A percentile compares a stretch with the other conserved stretches of the same genome.
Evolutionary conservation across 1,140 invertebrate species (phyloP).

Genomic region (Caerostris extrusa): DNA sequence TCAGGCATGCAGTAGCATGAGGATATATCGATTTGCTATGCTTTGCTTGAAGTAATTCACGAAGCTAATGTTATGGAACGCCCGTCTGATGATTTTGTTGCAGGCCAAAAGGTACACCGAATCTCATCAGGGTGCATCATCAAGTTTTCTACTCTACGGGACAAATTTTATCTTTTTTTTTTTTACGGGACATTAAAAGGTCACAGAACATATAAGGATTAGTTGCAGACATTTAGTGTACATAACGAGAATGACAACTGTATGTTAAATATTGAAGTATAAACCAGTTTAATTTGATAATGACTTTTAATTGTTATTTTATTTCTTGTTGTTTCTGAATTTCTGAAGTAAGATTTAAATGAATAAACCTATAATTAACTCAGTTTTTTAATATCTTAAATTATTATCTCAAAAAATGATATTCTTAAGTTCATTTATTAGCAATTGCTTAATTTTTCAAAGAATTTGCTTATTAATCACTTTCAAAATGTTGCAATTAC

Average conservation of each 20-base stretch:
- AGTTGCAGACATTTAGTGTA: background rate
- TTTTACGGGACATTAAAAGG: constrained; percentile 44
- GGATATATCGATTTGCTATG: constrained; percentile 22
- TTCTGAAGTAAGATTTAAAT: too few relatives aligned
- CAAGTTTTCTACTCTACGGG: constrained; percentile 37
- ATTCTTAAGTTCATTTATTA: too few relatives aligned
- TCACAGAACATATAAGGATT: constrained; percentile 33
- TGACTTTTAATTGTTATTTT: too few relatives aligned
- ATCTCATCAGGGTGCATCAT: constrained; percentile 26
- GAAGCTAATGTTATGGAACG: constrained; percentile 38
- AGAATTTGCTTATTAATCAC: too few relatives aligned
- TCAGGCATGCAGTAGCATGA: background rate
- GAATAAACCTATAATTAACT: too few relatives aligned
- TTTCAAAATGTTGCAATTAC: too few relatives aligned
- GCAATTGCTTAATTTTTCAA: too few relatives aligned
- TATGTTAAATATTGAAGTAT: background rate
- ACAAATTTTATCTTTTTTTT: background rate
- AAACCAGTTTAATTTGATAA: too few relatives aligned
- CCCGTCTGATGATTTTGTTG: background rate
- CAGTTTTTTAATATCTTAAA: too few relatives aligned
- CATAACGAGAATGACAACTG: background rate
- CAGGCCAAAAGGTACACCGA: background rate
- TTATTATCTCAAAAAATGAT: too few relatives aligned
- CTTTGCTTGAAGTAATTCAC: background rate
- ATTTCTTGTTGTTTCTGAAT: too few relatives aligned